Evolutionary conservation across 2,113 vertebrate species (phyloP).

Genomic region (Albula goreensis): DNA sequence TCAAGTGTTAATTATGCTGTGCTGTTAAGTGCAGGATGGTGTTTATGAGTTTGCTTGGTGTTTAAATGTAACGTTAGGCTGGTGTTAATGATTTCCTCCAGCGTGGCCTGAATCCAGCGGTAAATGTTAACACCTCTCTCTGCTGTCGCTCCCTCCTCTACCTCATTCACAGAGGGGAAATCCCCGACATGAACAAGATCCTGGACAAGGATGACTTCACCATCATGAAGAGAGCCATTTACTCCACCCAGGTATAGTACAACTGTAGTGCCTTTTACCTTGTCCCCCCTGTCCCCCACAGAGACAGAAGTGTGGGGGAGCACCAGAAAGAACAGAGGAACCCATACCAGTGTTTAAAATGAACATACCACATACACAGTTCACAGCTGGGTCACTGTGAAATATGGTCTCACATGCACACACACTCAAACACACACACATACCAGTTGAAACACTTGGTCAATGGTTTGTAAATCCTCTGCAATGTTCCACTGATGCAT

Average conservation of each 20-base stretch:
- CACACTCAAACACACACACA: not conserved
- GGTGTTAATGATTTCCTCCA: not conserved
- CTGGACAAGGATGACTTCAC: constrained; percentile 93
- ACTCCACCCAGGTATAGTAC: constrained; percentile 86
- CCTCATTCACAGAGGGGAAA: constrained; percentile 78
- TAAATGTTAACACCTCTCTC: not conserved
- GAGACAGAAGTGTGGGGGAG: not conserved
- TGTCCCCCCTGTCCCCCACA: not conserved
- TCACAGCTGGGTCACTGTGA: constrained; percentile 33
- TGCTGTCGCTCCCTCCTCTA: not conserved
- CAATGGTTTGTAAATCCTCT: constrained; percentile 37
- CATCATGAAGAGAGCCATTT: constrained; percentile 97
- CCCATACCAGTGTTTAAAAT: constrained; percentile 7
- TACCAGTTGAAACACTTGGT: constrained; percentile 28
- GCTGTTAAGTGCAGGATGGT: constrained; percentile 15
- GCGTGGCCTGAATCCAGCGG: not conserved
- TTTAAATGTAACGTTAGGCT: not conserved
- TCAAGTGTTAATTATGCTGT: constrained; percentile 5
- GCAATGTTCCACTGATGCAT: constrained; percentile 41
- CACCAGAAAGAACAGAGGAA: not conserved
- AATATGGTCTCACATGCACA: constrained; percentile 7
- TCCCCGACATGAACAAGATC: constrained; percentile 90
- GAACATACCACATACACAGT: constrained; percentile 33
- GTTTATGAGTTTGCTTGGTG: constrained; percentile 13
- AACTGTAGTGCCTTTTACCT: not conserved